A percentile compares a stretch with the other conserved stretches of the same genome.
Evolutionary conservation across 1,140 invertebrate species (phyloP).

Genomic region (Archegozetes longisetosus): DNA sequence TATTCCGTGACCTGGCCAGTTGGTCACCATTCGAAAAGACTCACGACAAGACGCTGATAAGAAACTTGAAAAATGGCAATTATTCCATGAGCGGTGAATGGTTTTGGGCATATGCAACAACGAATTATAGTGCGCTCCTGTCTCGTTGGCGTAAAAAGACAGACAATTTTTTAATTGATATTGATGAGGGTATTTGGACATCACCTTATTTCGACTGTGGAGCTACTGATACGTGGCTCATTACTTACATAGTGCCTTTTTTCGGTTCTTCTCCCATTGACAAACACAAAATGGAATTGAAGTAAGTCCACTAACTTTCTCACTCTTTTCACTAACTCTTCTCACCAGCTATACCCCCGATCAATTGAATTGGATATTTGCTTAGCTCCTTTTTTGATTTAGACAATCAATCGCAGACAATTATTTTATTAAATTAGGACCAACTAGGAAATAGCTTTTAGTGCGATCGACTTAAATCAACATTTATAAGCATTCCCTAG

Average conservation of each 20-base stretch:
- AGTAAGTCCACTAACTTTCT: too few species aligned
- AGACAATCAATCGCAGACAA: too few species aligned
- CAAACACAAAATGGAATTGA: background rate
- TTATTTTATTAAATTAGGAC: too few species aligned
- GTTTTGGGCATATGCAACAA: slow-evolving; percentile 4
- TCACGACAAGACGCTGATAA: background rate
- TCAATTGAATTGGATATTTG: too few species aligned
- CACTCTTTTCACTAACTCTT: too few species aligned
- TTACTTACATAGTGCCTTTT: slow-evolving; percentile 87
- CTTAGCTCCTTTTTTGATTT: too few species aligned
- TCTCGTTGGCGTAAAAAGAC: background rate
- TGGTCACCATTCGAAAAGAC: background rate
- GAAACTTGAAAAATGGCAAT: background rate
- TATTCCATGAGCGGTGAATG: slow-evolving; percentile 1
- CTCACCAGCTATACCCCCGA: too few species aligned
- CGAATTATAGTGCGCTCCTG: background rate
- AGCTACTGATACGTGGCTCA: slow-evolving; percentile 55
- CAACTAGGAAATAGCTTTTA: too few species aligned
- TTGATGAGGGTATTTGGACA: slow-evolving; percentile 70
- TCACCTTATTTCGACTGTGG: slow-evolving; percentile 84
- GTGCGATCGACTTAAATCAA: too few species aligned
- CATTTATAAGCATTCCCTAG: too few species aligned
- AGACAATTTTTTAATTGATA: background rate
- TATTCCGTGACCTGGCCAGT: background rate
- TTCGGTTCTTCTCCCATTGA: slow-evolving; percentile 35